A percentile compares a stretch with the other conserved stretches of the same genome.
Evolutionary conservation across 2,797 vertebrate species (phyloP).

Genomic region (Poeciliopsis turneri): DNA sequence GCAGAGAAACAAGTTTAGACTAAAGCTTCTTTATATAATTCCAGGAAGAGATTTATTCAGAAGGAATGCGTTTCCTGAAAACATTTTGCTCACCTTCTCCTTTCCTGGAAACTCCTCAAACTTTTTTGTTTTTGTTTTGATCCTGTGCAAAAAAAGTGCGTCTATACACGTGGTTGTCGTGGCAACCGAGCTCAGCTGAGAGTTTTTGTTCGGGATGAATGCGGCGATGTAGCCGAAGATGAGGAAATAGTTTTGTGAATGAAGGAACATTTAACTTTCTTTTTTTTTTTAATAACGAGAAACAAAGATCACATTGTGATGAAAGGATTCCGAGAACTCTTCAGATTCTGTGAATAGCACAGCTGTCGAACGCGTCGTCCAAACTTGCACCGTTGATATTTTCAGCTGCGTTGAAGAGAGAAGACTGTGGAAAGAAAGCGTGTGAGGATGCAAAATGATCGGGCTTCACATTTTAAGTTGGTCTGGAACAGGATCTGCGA

Average conservation of each 20-base stretch:
- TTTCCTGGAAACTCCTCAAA: slow-evolving; percentile 9
- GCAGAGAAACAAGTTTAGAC: neutral
- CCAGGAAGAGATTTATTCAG: neutral
- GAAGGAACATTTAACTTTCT: neutral
- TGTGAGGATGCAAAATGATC: neutral
- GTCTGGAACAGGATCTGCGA: neutral
- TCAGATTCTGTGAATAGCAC: neutral
- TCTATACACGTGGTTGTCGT: neutral
- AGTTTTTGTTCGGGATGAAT: neutral
- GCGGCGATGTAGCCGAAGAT: neutral
- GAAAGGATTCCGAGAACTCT: neutral
- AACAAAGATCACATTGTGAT: neutral
- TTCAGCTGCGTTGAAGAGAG: neutral
- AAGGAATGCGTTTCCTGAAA: slow-evolving; percentile 6
- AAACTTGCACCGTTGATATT: neutral
- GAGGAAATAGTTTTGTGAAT: neutral
- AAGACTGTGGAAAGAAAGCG: neutral
- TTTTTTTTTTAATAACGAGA: neutral
- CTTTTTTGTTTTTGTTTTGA: neutral
- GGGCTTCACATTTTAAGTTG: neutral
- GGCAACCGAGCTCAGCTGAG: neutral
- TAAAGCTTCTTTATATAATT: slow-evolving; percentile 9
- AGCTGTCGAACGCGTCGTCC: neutral
- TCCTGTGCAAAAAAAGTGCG: neutral
- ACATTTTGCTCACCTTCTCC: neutral